A percentile compares a stretch with the other conserved stretches of the same genome.
phyloP scores from a whole-genome alignment of 2,888 invertebrate species.

The Heliconius erato region DNA sequence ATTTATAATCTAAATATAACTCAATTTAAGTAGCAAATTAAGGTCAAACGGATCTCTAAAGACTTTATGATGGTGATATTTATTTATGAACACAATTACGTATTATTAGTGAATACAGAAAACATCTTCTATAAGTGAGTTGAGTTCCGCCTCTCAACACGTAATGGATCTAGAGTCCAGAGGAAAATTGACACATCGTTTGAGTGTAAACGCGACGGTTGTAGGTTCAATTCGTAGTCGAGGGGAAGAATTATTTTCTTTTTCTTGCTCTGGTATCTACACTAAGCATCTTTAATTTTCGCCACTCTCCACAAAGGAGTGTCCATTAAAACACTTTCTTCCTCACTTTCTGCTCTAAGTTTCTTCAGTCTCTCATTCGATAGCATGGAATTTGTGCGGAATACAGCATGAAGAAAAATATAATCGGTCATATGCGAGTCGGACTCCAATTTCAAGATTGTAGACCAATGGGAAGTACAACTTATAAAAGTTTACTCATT shows the following conservation, averaged over 20 bases:
- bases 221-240: neutral
- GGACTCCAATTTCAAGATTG: no score
- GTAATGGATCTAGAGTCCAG: no score
- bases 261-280: neutral
- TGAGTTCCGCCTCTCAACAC: no score
- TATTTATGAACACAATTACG: neutral
- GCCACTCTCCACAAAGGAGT: no score
- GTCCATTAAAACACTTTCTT: neutral
- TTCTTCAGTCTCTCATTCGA: no score
- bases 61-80: neutral
- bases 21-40: slow-evolving; percentile 14
- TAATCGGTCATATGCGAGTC: no score
- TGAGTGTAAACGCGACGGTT: neutral
- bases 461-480: no score
- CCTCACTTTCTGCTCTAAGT: no score
- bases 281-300: neutral
- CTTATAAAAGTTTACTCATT: no score
- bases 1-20: slow-evolving; percentile 11
- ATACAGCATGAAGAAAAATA: no score
- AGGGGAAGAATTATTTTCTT: neutral
- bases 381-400: no score
- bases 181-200: neutral
- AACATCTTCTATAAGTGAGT: neutral
- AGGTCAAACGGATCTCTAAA: neutral
- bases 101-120: neutral